Evolutionary conservation across 2,797 vertebrate species (phyloP), one percentile per base, ranked within the genome.

Genomic region (Xiphorhynchus erythropygius): DNA sequence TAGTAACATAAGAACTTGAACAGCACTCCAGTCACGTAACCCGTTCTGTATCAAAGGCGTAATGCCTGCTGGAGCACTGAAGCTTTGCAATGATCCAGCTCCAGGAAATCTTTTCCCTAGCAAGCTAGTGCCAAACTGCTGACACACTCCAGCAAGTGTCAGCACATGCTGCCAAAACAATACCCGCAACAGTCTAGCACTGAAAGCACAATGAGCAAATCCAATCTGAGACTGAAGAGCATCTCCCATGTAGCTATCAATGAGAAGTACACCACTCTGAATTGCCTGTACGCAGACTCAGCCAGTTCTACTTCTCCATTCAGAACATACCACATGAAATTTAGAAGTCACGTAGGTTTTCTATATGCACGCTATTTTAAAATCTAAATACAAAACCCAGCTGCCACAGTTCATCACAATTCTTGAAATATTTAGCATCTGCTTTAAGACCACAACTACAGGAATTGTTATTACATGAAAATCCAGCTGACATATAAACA

Each of bases 381-480:
- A 91, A 65, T 49, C 73, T 47, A 86, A 93, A 79, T 12, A 62
- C 59, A 75, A 84, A 92, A 88, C 32, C 73, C 83, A 76, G 63
- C 76, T 94, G 87, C 39, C 35, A 80, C 6, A 50, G 53, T 64
- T 90, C 79, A 75, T 68, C 6, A 1, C 39, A 59, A 67, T 69
- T 78, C 77, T 59, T 91, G 73, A 65, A 95, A 79, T 87, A 82
- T 90, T 97, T 90, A 90, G 60, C 87, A 95, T 82, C 77, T 90
- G 65, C 63, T 93, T 89, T 74, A 95, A 92, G 68, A 90, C 56
- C 65, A 67, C 41, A 92, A 52, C 67, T 89, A 84, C 37, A 82
- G 37, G 47, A 91, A 88, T 77, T 74, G 24, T 92, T 89, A 75
- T 52, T 70, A 89, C 63, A 77, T 24, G 81, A 87, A 69, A 90